Conservation (phyloP, 2,113 vertebrate genomes). For the Oenanthe melanoleuca region DNA sequence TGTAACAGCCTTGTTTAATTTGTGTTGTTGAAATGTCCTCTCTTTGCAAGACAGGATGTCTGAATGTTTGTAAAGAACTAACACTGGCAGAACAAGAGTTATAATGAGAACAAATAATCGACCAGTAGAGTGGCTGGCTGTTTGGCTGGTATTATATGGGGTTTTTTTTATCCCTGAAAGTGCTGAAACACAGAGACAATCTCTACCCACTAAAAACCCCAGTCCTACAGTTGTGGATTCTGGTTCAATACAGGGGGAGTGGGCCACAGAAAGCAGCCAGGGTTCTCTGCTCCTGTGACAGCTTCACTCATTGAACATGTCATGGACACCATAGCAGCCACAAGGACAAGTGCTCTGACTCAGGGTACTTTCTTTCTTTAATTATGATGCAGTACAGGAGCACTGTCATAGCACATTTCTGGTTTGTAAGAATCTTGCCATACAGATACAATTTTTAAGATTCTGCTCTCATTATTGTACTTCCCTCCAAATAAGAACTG, state of each 20-base stretch:
- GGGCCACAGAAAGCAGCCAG: neutral
- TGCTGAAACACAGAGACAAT: neutral
- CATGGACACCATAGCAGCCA: neutral
- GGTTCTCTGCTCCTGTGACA: neutral
- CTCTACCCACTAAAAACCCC: too few species aligned
- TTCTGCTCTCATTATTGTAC: neutral
- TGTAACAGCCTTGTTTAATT: neutral
- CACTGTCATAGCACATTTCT: neutral
- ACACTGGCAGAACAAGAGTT: neutral
- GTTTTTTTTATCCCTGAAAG: neutral
- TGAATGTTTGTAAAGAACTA: neutral
- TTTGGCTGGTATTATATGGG: neutral
- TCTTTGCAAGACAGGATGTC: neutral
- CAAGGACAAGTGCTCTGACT: neutral
- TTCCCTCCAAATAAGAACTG: neutral
- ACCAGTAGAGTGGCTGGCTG: neutral
- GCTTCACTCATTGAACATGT: accelerated
- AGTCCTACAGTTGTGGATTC: accelerated
- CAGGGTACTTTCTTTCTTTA: too few species aligned
- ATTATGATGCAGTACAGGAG: neutral
- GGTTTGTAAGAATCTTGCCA: neutral
- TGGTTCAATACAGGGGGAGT: neutral
- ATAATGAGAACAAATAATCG: neutral
- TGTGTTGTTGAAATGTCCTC: neutral
- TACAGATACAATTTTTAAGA: neutral